phyloP scores from a whole-genome alignment of 2,797 vertebrate genomes.

The Onychomys leucogaster region DNA sequence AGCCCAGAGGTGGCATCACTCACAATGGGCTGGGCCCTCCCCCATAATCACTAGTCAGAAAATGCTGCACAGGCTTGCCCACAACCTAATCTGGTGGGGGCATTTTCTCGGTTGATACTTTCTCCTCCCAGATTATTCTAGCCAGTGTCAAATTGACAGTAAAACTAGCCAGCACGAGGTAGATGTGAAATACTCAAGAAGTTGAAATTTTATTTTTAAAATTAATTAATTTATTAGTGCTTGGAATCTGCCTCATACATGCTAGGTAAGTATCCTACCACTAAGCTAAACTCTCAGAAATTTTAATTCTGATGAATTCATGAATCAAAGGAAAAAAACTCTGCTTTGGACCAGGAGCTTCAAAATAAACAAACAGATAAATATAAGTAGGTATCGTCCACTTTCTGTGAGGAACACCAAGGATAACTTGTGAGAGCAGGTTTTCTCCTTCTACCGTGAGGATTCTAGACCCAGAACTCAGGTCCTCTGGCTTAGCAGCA shows the following conservation, averaged over 20 bases:
- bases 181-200: not conserved
- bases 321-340: not conserved
- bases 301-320: constrained; percentile 9
- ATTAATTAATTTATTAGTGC: not conserved
- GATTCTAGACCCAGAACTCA: not conserved
- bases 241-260: not conserved
- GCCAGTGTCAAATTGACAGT: not conserved
- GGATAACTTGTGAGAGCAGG: not conserved
- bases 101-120: too few species aligned
- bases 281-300: not conserved
- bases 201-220: not conserved
- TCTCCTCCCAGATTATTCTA: not conserved
- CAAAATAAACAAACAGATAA: not conserved
- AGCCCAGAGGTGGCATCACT: not conserved
- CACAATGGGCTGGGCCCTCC: not conserved
- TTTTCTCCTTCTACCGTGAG: not conserved
- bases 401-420: not conserved
- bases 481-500: not conserved
- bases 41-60: not conserved
- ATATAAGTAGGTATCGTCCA: not conserved
- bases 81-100: not conserved
- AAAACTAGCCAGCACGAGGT: not conserved
- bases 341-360: not conserved
- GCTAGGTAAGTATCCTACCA: not conserved
- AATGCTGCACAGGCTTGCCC: not conserved